Conservation (phyloP, 2,888 invertebrate species). For the Cephus rjabovi region DNA sequence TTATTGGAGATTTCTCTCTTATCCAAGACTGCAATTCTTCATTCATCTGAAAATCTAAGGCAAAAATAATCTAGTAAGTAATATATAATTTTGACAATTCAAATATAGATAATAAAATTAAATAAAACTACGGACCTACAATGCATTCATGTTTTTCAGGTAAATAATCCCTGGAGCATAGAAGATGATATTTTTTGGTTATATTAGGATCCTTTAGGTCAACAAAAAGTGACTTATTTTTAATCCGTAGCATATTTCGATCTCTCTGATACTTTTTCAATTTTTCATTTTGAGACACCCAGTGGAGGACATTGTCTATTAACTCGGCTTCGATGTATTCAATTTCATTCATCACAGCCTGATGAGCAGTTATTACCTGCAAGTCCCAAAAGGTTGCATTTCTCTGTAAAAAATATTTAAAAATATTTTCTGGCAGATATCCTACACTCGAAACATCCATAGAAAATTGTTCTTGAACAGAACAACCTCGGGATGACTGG, state of each 20-base stretch:
- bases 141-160: constrained; percentile 46
- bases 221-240: constrained; percentile 31
- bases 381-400: neutral
- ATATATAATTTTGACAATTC: neutral
- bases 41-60: neutral
- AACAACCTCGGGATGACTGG: neutral
- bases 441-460: neutral
- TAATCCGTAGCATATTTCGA: constrained; percentile 46
- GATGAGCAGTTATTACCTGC: constrained; percentile 33
- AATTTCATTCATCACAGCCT: constrained; percentile 35
- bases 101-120: neutral
- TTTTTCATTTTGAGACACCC: neutral
- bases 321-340: constrained; percentile 45
- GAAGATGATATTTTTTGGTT: constrained; percentile 45
- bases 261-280: constrained; percentile 13
- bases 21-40: neutral
- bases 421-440: neutral
- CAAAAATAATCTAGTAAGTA: neutral
- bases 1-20: neutral
- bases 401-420: neutral
- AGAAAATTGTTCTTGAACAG: neutral
- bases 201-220: constrained; percentile 9
- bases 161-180: constrained; percentile 51
- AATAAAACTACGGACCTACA: constrained; percentile 41
- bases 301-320: constrained; percentile 46